Percentiles rank a stretch among this genome's conserved stretches.
Conservation (phyloP, 2,888 invertebrate genomes). For the Eugnorisma glareosa region DNA sequence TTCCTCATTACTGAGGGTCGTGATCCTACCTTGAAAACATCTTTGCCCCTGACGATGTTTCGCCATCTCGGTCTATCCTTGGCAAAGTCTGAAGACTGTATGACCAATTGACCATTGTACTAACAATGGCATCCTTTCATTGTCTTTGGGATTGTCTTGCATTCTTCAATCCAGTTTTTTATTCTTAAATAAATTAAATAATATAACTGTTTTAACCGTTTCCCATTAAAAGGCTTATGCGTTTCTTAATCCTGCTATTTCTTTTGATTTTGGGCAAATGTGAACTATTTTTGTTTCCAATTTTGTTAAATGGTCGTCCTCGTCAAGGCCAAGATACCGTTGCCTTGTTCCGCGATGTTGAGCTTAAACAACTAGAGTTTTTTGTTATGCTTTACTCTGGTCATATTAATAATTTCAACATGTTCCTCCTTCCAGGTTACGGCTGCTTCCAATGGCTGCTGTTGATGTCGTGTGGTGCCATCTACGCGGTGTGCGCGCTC, state of each 20-base stretch:
- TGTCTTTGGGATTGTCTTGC: no score
- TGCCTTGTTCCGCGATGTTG: neutral
- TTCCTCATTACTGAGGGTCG: no score
- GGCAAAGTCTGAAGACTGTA: no score
- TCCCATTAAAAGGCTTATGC: neutral
- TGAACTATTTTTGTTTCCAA: neutral
- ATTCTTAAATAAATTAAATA: neutral
- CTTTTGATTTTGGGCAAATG: neutral
- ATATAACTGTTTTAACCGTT: neutral
- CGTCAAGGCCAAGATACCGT: neutral
- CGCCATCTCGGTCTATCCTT: no score
- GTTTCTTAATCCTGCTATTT: neutral
- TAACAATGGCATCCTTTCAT: neutral
- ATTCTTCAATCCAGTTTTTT: neutral
- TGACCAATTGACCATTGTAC: neutral
- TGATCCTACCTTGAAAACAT: no score
- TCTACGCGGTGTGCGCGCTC: constrained; percentile 93
- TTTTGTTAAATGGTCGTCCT: neutral
- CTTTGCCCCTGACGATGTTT: no score
- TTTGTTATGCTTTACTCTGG: neutral
- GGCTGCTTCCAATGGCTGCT: constrained; percentile 92
- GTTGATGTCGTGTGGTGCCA: constrained; percentile 91
- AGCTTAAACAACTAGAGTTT: neutral
- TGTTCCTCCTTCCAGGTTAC: constrained; percentile 86
- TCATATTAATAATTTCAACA: neutral